Evolutionary conservation across 2,113 vertebrate genomes (phyloP).

Genomic region (Otis tarda): DNA sequence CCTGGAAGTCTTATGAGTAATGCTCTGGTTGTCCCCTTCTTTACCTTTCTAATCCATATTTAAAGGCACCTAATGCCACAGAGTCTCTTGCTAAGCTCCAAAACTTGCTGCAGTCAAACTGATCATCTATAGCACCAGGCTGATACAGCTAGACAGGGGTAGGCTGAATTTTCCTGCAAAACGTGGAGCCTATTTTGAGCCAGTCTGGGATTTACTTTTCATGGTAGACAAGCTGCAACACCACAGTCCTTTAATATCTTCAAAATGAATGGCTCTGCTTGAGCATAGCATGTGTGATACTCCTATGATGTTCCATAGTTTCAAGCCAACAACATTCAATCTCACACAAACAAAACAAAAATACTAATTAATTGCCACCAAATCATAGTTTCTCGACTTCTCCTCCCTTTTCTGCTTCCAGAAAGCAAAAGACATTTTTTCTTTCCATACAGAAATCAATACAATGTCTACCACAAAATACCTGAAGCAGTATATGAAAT

Average conservation of each 20-base stretch:
- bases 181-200: not conserved
- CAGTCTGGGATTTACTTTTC: not conserved
- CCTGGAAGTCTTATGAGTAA: not conserved
- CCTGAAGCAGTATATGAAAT: not conserved
- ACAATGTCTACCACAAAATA: not conserved
- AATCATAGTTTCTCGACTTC: not conserved
- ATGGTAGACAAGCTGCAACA: not conserved
- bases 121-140: not conserved
- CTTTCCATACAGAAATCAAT: not conserved
- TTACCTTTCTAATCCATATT: not conserved
- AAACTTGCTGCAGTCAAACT: not conserved
- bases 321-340: not conserved
- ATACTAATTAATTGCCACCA: not conserved
- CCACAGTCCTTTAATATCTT: not conserved
- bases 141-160: not conserved
- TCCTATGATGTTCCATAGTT: not conserved
- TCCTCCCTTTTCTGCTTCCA: not conserved
- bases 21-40: not conserved
- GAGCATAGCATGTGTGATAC: fast-evolving
- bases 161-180: not conserved
- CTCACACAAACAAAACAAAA: not conserved
- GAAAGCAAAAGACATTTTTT: not conserved
- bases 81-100: not conserved
- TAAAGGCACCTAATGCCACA: not conserved
- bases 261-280: not conserved